A percentile compares a stretch with the other conserved stretches of the same genome.
Conservation (phyloP, 2,797 vertebrate genomes). For the Poecile montanus region DNA sequence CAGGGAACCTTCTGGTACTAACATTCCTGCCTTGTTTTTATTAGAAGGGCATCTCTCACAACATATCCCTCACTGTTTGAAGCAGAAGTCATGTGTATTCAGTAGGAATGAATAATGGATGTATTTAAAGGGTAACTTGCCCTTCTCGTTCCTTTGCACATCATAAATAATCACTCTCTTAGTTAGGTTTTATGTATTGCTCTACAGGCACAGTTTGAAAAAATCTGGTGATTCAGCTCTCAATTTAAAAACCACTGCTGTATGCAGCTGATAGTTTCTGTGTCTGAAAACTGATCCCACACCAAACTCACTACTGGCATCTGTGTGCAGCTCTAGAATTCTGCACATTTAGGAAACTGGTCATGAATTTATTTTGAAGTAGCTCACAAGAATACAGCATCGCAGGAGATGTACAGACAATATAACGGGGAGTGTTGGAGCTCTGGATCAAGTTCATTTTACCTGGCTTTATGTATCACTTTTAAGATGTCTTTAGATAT, state of each 20-base stretch:
- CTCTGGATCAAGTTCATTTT: not conserved
- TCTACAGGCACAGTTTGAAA: slow-evolving; percentile 17
- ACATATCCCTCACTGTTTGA: slow-evolving; percentile 58
- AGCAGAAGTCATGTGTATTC: slow-evolving; percentile 60
- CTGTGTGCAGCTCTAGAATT: not conserved
- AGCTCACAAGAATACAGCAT: not conserved
- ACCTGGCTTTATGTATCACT: not conserved
- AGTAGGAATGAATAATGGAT: slow-evolving; percentile 70
- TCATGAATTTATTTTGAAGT: not conserved
- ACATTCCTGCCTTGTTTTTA: slow-evolving; percentile 64
- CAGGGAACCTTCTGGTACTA: slow-evolving; percentile 72
- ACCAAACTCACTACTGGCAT: not conserved
- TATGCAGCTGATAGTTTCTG: not conserved
- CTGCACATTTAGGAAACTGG: not conserved
- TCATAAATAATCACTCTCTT: slow-evolving; percentile 48
- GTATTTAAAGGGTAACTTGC: slow-evolving; percentile 66
- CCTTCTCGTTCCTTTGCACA: slow-evolving; percentile 47
- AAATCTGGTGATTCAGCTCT: slow-evolving; percentile 37
- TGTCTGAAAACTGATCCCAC: not conserved
- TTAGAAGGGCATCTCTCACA: slow-evolving; percentile 68
- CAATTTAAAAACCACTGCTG: not conserved
- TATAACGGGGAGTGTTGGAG: not conserved
- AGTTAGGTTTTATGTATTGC: slow-evolving; percentile 22
- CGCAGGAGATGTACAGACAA: not conserved
- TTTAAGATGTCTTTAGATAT: not conserved